Percentiles rank a stretch among this genome's conserved stretches.
These are phyloP conservation scores for Drosophila yakuba DNA, from an alignment of 1,140 invertebrate species.

Conservation along the genomic window DNA sequence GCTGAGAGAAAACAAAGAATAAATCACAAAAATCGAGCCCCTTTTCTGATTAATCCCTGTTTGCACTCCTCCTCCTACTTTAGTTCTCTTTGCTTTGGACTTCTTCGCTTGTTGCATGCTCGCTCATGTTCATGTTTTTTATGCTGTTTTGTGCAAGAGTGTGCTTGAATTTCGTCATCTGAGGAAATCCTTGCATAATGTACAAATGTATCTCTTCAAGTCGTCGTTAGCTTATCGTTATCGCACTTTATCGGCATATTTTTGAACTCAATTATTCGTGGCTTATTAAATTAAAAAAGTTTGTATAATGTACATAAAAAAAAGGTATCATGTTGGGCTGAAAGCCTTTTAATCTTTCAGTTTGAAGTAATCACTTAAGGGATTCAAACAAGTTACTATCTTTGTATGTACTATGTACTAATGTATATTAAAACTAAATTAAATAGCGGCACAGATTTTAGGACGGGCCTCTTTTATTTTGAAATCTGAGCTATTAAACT, in stretches of 20 bases:
- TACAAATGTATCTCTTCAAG: not conserved
- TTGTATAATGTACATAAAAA: not conserved
- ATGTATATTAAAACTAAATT: no score
- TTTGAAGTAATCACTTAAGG: no score
- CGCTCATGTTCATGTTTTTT: conserved; percentile 63
- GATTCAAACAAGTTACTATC: no score
- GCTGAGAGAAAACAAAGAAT: conserved; percentile 33
- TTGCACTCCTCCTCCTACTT: conserved; percentile 1
- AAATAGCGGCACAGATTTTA: no score
- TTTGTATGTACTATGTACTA: no score
- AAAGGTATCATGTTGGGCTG: no score
- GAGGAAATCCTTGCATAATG: conserved; percentile 63
- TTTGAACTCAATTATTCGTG: conserved; percentile 30
- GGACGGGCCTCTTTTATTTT: no score
- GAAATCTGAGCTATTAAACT: no score
- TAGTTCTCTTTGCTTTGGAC: conserved; percentile 12
- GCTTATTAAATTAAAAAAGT: not conserved
- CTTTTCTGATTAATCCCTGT: conserved; percentile 51
- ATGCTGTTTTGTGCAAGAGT: not conserved
- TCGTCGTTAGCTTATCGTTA: conserved; percentile 18
- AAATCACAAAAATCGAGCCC: conserved; percentile 73
- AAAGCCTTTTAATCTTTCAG: no score
- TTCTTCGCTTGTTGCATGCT: conserved; percentile 62
- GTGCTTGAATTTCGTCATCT: conserved; percentile 69
- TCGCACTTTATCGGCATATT: conserved; percentile 9